Percentiles rank a stretch among this genome's conserved stretches.
Conservation (phyloP, 1,140 invertebrate species). For the Calephelis nemesis region DNA sequence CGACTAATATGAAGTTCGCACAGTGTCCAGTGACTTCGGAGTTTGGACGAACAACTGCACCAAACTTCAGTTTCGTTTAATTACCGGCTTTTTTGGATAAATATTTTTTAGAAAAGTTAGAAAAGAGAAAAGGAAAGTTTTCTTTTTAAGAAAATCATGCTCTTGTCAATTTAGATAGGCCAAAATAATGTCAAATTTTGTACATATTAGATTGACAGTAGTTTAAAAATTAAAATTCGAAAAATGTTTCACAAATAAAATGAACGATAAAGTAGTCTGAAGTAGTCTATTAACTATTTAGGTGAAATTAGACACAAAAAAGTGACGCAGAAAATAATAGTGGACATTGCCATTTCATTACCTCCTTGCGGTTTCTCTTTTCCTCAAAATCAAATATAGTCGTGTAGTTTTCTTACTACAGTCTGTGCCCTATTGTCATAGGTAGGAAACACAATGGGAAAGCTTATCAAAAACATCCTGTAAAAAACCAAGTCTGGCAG, state of each 20-base stretch:
- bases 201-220: background rate
- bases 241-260: background rate
- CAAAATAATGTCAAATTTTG: constrained; percentile 26
- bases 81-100: constrained; percentile 31
- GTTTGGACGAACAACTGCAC: constrained; percentile 35
- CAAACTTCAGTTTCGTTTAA: constrained; percentile 50
- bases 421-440: too few relatives aligned
- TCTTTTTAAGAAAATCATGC: constrained; percentile 60
- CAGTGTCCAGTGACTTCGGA: constrained; percentile 19
- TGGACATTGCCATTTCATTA: too few relatives aligned
- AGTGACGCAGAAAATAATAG: too few relatives aligned
- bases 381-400: too few relatives aligned
- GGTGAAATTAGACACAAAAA: too few relatives aligned
- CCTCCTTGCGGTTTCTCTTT: too few relatives aligned
- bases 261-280: too few relatives aligned
- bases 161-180: constrained; percentile 73
- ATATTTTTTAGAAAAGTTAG: constrained; percentile 35
- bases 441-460: too few relatives aligned
- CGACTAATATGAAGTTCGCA: constrained; percentile 58
- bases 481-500: too few relatives aligned
- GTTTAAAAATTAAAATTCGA: constrained; percentile 3
- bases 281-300: too few relatives aligned
- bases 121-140: constrained; percentile 49
- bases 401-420: too few relatives aligned
- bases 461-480: too few relatives aligned